phyloP scores from a whole-genome alignment of 2,797 vertebrate species.

The Danio albolineatus region DNA sequence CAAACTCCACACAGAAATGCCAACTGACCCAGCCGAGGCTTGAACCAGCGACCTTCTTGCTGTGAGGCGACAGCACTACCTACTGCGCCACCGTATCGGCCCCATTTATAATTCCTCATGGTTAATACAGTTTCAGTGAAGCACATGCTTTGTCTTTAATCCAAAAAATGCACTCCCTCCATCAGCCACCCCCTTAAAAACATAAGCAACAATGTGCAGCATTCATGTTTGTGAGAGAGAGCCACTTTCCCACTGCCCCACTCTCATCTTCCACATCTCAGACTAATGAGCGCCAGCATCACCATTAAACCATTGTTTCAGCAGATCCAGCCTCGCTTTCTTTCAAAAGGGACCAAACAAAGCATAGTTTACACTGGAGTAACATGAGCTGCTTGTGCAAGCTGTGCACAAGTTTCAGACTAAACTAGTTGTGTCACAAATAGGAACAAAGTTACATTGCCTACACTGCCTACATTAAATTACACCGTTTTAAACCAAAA shows the following conservation, averaged over 20 bases:
- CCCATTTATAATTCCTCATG: constrained; percentile 29
- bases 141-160: constrained; percentile 42
- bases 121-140: constrained; percentile 15
- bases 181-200: constrained; percentile 27
- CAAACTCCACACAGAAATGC: too few relatives aligned
- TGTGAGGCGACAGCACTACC: too few relatives aligned
- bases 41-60: too few relatives aligned
- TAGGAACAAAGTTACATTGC: background rate
- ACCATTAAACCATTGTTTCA: constrained; percentile 24
- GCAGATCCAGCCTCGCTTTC: constrained; percentile 10
- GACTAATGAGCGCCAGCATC: background rate
- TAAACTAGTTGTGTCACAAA: background rate
- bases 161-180: constrained; percentile 9
- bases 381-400: background rate
- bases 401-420: background rate
- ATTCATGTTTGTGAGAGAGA: constrained; percentile 26
- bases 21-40: too few relatives aligned
- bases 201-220: constrained; percentile 34
- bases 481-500: too few relatives aligned
- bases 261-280: constrained; percentile 21
- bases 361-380: background rate
- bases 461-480: too few relatives aligned
- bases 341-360: constrained; percentile 28
- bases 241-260: constrained; percentile 7
- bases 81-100: too few relatives aligned